phyloP scores from a whole-genome alignment of 1,140 invertebrate genomes.

The Drepana arcuata region DNA sequence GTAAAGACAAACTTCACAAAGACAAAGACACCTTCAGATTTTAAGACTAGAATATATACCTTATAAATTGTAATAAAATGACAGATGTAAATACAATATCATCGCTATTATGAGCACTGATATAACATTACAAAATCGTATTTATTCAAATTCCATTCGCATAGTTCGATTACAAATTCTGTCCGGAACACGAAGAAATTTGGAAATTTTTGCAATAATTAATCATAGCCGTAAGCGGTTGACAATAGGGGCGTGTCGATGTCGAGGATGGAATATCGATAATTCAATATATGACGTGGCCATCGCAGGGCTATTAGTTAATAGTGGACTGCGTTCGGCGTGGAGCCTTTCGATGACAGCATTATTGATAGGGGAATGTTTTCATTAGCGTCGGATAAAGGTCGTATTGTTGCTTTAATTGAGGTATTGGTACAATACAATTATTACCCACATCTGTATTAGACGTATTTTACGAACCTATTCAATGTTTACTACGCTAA shows the following conservation, averaged over 20 bases:
- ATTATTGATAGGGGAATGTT: conserved; percentile 11
- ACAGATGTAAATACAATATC: too few relatives aligned
- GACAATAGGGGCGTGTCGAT: conserved; percentile 13
- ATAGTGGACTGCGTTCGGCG: conserved; percentile 15
- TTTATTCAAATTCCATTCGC: conserved; percentile 9
- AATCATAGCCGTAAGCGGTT: conserved; percentile 12
- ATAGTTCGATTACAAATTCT: conserved; percentile 14
- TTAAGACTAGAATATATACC: neutral
- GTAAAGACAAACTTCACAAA: neutral
- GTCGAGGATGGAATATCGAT: conserved; percentile 20
- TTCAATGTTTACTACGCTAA: too few relatives aligned
- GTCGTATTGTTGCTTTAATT: too few relatives aligned
- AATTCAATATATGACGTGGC: conserved; percentile 23
- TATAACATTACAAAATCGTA: conserved; percentile 7
- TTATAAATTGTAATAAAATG: too few relatives aligned
- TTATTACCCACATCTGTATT: too few relatives aligned
- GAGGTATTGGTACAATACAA: too few relatives aligned
- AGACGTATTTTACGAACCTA: too few relatives aligned
- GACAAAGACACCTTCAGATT: neutral
- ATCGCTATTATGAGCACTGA: too few relatives aligned
- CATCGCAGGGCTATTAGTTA: conserved; percentile 30
- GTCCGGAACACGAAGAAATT: conserved; percentile 9
- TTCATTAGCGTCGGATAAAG: too few relatives aligned
- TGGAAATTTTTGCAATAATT: conserved; percentile 19
- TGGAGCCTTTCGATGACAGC: too few relatives aligned